Conservation (phyloP, 2,797 vertebrate genomes). For the Phataginus tricuspis region DNA sequence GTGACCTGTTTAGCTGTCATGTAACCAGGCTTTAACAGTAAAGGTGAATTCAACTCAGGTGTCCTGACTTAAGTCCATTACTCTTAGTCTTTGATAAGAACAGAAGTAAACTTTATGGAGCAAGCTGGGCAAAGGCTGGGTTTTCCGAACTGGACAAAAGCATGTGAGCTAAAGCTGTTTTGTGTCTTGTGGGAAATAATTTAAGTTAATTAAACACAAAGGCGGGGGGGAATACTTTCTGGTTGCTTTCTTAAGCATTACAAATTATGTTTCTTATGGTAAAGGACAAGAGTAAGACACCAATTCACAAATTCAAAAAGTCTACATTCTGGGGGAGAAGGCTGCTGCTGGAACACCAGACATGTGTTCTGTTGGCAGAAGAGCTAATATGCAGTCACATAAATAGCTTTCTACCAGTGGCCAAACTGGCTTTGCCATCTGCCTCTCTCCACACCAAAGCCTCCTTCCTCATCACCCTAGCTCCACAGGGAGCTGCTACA, state of each 20-base stretch:
- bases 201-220: not conserved
- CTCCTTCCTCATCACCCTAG: not conserved
- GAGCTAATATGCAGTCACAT: conserved; percentile 38
- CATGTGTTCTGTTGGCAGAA: conserved; percentile 36
- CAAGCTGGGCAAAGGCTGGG: not conserved
- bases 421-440: conserved; percentile 60
- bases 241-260: not conserved
- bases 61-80: not conserved
- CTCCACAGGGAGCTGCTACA: not conserved
- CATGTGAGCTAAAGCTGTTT: not conserved
- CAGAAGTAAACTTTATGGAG: not conserved
- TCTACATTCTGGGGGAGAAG: not conserved
- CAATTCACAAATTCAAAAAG: conserved; percentile 5
- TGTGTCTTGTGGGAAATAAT: not conserved
- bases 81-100: not conserved
- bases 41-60: not conserved
- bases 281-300: not conserved
- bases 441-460: conserved; percentile 47
- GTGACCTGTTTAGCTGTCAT: not conserved
- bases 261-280: not conserved
- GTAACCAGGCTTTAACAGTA: not conserved
- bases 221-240: not conserved
- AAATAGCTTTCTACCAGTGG: conserved; percentile 62
- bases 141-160: conserved; percentile 1
- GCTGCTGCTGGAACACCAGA: not conserved